Base-by-base conservation (phyloP, 2,797 vertebrate genomes). In the Malacoctenus gilli region DNA sequence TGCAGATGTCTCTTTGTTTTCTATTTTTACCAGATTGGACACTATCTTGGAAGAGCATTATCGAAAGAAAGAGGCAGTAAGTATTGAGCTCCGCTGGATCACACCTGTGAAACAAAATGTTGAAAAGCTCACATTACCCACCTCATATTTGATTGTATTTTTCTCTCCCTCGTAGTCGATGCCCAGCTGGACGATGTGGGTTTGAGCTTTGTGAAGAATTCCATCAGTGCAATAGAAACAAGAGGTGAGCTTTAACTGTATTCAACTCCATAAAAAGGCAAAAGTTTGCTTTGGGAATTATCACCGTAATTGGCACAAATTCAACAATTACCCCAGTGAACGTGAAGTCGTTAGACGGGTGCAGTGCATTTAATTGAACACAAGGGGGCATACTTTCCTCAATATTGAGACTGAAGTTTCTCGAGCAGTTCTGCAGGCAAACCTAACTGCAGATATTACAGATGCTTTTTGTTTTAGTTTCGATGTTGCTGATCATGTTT, bases 151-250 rank as follows among this genome's bases (percentile, higher is more conserved):
- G 0, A 46, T 7, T 1, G 1, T n/a, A 4, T 16, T 28, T 14
- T 30, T 20, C 30, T 25, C 1, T 8, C 13, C 10, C 36, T 15
- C 73, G 25, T 59, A 93, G 92, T 91, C 57, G 91, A 94, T 71
- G 94, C 94, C 28, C 96, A 96, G 31, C 74, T 99, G 88, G 94
- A 99, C 90, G 93, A 94, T 2, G 83, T 93, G 55, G 97, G 97
- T n/a, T 91, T 97, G 77, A 85, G 79, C 41, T 83, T 99, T 90
- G 87, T 99, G 82, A 95, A 91, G 90, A 98, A 96, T 67, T 95
- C 95, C 63, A 96, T 99, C 84, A 92, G 70, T 41, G 95, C 95
- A 25, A 89, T 99, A 52, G 97, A 99, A 82, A 92, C 80, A 6
- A 92, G 95, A 95, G 96, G 97, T 92, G 65, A 89, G 84, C 28